phyloP scores from a whole-genome alignment of 2,888 invertebrate genomes.

The Drosophila subsilvestris region DNA sequence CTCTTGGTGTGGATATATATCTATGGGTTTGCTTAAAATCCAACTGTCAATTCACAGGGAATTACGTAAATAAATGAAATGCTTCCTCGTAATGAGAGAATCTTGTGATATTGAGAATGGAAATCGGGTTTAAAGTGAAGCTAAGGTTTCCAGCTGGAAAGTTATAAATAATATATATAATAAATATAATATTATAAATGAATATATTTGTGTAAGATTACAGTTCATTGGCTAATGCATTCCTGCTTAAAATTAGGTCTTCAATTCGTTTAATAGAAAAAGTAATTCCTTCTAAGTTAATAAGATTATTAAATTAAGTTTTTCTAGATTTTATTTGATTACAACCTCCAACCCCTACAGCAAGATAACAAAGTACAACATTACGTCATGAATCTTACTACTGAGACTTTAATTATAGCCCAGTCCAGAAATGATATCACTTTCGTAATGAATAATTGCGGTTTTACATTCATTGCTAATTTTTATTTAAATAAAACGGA shows the following conservation, averaged over 20 bases:
- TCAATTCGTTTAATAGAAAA: too few species aligned
- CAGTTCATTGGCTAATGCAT: too few species aligned
- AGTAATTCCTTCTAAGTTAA: too few species aligned
- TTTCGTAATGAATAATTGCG: background rate
- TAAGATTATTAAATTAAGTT: background rate
- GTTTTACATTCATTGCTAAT: background rate
- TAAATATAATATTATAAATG: background rate
- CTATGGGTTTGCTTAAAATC: slow-evolving; percentile 28
- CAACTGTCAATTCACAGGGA: slow-evolving; percentile 8
- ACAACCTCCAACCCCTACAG: background rate
- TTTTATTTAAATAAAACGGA: too few species aligned
- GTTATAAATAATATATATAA: too few species aligned
- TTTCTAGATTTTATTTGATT: background rate
- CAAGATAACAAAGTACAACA: background rate
- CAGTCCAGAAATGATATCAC: background rate
- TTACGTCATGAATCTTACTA: background rate
- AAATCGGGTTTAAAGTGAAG: slow-evolving; percentile 2
- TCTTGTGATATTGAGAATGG: slow-evolving; percentile 15
- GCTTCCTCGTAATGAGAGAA: slow-evolving; percentile 27
- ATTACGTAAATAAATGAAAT: slow-evolving; percentile 32
- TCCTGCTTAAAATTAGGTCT: background rate
- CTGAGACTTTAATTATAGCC: background rate
- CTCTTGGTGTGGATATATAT: slow-evolving; percentile 25
- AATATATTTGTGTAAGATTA: background rate
- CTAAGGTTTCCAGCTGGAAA: slow-evolving; percentile 1